Conservation (phyloP, 2,113 vertebrate species). For the Dermatemys mawii region DNA sequence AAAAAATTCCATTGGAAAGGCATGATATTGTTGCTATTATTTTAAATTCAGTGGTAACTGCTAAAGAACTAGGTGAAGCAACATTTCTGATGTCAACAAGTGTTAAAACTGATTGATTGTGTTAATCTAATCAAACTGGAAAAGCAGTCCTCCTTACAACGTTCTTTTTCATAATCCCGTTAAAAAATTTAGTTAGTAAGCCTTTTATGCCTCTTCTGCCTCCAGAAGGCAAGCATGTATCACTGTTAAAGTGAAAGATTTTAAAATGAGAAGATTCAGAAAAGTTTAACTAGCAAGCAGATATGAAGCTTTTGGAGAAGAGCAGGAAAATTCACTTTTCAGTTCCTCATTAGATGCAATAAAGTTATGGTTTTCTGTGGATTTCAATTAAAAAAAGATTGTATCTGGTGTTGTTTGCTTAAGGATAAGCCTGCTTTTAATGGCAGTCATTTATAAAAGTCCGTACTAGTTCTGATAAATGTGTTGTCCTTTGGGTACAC, state of each 20-base stretch:
- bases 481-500: not conserved
- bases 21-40: not conserved
- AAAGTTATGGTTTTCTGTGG: conserved; percentile 4
- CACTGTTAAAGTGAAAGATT: conserved; percentile 14
- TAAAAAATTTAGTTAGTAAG: conserved; percentile 39
- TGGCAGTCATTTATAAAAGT: not conserved
- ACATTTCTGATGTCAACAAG: not conserved
- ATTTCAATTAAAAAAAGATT: conserved; percentile 27
- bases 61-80: not conserved
- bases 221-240: conserved; percentile 18
- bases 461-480: not conserved
- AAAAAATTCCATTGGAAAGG: not conserved
- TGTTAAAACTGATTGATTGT: conserved; percentile 27
- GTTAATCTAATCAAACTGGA: conserved; percentile 51
- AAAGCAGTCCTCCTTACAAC: conserved; percentile 19
- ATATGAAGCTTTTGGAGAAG: not conserved
- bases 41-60: conserved; percentile 3
- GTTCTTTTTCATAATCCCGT: conserved; percentile 50
- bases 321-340: not conserved
- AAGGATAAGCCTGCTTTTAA: not conserved
- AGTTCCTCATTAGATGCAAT: not conserved
- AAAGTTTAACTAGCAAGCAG: not conserved
- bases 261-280: not conserved
- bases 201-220: conserved; percentile 13
- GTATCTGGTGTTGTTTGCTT: not conserved